A percentile compares a stretch with the other conserved stretches of the same genome.
Evolutionary conservation across 2,888 invertebrate genomes (phyloP).

Genomic region (Coleophora deauratella): DNA sequence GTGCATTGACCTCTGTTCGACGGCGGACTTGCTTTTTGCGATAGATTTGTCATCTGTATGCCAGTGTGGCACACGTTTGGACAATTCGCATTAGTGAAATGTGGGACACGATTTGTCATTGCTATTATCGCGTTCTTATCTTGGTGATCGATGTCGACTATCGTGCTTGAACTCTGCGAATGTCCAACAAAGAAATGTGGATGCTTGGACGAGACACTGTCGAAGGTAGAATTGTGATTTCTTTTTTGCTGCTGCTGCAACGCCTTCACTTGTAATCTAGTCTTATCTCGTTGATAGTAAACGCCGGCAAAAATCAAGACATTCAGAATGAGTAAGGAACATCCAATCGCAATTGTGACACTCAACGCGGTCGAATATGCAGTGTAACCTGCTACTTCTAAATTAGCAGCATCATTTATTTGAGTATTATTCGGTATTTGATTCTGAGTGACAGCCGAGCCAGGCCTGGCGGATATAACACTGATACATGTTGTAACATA

Average conservation of each 20-base stretch:
- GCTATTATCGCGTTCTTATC: conserved; percentile 73
- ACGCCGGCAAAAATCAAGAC: conserved; percentile 89
- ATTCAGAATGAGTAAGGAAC: conserved; percentile 85
- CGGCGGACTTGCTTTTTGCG: conserved; percentile 61
- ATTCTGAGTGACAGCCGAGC: conserved; percentile 53
- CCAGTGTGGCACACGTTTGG: conserved; percentile 75
- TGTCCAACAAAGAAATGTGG: conserved; percentile 86
- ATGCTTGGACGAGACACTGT: conserved; percentile 79
- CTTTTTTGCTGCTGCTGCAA: conserved; percentile 83
- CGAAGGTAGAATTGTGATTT: conserved; percentile 66
- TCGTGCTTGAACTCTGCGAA: conserved; percentile 86
- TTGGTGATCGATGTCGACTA: conserved; percentile 89
- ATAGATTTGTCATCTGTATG: conserved; percentile 70
- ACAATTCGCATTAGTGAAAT: conserved; percentile 63
- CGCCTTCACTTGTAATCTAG: conserved; percentile 84
- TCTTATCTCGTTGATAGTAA: conserved; percentile 87
- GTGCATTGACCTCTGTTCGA: conserved; percentile 61
- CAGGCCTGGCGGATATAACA: conserved; percentile 80
- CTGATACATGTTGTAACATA: conserved; percentile 81
- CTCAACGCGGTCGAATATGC: conserved; percentile 84
- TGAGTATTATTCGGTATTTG: conserved; percentile 76
- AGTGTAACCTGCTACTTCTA: conserved; percentile 85
- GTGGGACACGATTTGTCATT: conserved; percentile 65
- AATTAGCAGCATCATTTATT: conserved; percentile 83
- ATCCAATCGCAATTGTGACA: conserved; percentile 87